Percentiles rank a stretch among this genome's conserved stretches.
Conservation (phyloP, 2,113 vertebrate species). For the Fregata magnificens region DNA sequence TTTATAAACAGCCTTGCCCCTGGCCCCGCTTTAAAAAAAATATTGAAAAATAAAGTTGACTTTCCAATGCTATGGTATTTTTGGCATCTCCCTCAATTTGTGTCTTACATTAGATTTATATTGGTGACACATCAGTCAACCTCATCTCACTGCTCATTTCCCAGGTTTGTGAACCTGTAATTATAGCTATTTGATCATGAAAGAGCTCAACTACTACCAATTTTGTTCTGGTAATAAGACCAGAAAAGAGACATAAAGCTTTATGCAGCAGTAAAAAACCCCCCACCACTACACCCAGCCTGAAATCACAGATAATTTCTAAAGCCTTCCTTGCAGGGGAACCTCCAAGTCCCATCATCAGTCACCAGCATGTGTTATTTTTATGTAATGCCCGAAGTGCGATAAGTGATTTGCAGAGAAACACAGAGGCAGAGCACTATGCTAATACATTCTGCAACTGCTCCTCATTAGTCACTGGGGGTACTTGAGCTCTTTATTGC, state of each 20-base stretch:
- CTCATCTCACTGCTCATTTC: not conserved
- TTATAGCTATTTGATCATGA: not conserved
- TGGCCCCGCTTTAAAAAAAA: fast-evolving
- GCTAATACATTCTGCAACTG: constrained; percentile 47
- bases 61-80: not conserved
- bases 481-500: constrained; percentile 47
- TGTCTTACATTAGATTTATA: not conserved
- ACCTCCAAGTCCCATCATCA: not conserved
- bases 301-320: not conserved
- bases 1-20: not conserved
- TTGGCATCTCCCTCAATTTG: not conserved
- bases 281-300: not conserved
- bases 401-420: constrained; percentile 42
- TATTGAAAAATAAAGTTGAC: not conserved
- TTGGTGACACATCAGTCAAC: not conserved
- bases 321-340: not conserved
- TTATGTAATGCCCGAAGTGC: not conserved
- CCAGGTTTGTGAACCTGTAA: constrained; percentile 7
- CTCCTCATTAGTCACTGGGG: constrained; percentile 54
- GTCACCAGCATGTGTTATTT: not conserved
- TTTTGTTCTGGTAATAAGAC: not conserved
- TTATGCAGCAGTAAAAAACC: not conserved
- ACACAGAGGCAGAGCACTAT: constrained; percentile 32
- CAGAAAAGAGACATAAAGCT: not conserved
- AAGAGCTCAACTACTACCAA: not conserved